Percentiles rank a stretch among this genome's conserved stretches.
phyloP scores from a whole-genome alignment of 1,140 invertebrate species.

The Heliothis virescens region DNA sequence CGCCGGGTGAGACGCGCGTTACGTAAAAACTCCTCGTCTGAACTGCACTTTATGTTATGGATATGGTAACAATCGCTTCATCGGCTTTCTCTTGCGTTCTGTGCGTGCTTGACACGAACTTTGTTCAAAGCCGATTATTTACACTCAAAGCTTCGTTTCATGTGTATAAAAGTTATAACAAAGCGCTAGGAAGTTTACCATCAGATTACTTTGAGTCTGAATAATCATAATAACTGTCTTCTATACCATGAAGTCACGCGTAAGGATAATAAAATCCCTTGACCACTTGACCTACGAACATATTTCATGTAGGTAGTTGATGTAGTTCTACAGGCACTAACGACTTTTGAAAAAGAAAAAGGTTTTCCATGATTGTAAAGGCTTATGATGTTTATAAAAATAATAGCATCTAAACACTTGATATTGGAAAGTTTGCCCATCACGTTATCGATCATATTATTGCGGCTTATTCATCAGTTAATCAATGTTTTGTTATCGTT shows the following conservation, averaged over 20 bases:
- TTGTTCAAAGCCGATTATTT: neutral
- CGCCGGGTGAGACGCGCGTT: constrained; percentile 38
- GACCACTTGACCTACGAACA: neutral
- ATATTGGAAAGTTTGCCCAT: no score
- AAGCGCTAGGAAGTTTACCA: neutral
- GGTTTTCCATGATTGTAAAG: no score
- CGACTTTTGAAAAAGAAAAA: no score
- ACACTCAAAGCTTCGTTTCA: neutral
- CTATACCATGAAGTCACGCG: neutral
- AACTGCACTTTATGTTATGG: constrained; percentile 44
- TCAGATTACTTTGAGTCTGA: neutral
- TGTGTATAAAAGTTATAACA: neutral
- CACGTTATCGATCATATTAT: constrained; percentile 40
- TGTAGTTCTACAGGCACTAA: no score
- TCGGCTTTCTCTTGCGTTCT: constrained; percentile 27
- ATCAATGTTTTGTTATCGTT: constrained; percentile 37
- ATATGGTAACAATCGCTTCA: constrained; percentile 46
- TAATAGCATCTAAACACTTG: no score
- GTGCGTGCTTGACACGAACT: constrained; percentile 16
- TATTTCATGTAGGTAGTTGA: no score
- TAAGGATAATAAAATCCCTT: neutral
- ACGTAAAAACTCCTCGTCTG: constrained; percentile 53
- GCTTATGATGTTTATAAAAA: no score
- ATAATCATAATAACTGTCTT: neutral
- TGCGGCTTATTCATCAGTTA: constrained; percentile 43